These are phyloP conservation scores for Oriolus oriolus DNA, from an alignment of 2,113 vertebrate species.

Conservation along the genomic window DNA sequence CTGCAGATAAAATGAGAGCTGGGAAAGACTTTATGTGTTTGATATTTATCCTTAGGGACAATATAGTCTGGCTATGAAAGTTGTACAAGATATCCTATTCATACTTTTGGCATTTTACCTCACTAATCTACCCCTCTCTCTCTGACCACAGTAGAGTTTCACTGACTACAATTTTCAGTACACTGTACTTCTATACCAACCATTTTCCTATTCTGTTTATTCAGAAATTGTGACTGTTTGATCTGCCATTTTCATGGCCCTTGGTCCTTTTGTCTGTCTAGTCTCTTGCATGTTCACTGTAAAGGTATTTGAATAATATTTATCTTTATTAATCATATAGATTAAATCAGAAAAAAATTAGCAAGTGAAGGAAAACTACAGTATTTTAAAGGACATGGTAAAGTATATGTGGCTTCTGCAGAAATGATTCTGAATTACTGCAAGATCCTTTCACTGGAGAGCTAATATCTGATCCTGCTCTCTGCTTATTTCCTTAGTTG, in stretches of 20 bases:
- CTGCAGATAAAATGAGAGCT: not conserved
- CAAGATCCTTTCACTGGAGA: not conserved
- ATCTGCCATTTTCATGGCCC: not conserved
- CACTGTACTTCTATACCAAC: not conserved
- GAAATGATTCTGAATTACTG: not conserved
- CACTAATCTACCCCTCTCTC: not conserved
- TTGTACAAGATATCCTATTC: not conserved
- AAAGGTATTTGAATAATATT: not conserved
- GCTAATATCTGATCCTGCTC: not conserved
- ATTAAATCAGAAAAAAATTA: not conserved
- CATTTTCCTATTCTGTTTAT: not conserved
- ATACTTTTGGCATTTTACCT: not conserved
- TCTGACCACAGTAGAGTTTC: not conserved
- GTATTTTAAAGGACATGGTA: not conserved
- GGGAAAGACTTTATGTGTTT: not conserved
- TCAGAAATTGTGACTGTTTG: not conserved
- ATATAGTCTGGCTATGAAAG: accelerated
- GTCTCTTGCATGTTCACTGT: not conserved
- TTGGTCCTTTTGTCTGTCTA: not conserved
- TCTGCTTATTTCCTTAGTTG: not conserved
- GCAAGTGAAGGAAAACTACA: not conserved
- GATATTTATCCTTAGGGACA: not conserved
- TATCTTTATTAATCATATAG: not conserved
- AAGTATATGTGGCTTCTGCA: not conserved
- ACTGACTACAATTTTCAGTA: not conserved